Percentiles rank a stretch among this genome's conserved stretches.
phyloP scores from a whole-genome alignment of 2,888 invertebrate species.

The Capitulum mitella region DNA sequence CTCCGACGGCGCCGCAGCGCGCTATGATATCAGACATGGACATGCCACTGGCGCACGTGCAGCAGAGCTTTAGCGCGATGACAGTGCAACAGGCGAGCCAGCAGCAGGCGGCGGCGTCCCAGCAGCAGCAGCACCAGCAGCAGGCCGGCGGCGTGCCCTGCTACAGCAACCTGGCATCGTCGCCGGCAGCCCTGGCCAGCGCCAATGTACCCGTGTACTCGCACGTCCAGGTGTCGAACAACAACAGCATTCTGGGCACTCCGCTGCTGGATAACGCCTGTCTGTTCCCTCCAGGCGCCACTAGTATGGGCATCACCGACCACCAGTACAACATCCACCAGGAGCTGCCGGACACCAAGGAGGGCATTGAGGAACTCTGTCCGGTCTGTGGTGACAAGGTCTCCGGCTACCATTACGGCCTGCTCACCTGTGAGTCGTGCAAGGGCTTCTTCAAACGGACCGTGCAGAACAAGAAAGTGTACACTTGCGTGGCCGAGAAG shows the following conservation, averaged over 20 bases:
- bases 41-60: constrained; percentile 5
- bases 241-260: neutral
- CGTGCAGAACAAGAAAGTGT: constrained; percentile 99
- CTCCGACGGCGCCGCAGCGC: neutral
- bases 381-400: constrained; percentile 99
- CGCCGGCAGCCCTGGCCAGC: neutral
- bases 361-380: constrained; percentile 91
- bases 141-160: neutral
- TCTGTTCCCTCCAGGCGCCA: constrained; percentile 9
- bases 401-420: constrained; percentile 97
- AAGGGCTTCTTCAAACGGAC: constrained; percentile 99
- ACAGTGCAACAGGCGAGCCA: neutral
- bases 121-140: neutral
- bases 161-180: neutral
- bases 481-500: constrained; percentile 96
- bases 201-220: neutral
- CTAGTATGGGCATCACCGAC: neutral
- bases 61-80: neutral
- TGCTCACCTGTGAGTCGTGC: constrained; percentile 98
- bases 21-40: constrained; percentile 23
- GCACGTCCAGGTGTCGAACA: constrained; percentile 5
- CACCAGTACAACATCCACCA: constrained; percentile 23
- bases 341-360: constrained; percentile 72
- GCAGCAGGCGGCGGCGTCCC: neutral
- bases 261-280: constrained; percentile 15